These are phyloP conservation scores for Cosmopolites sordidus DNA, from an alignment of 2,888 invertebrate genomes.

Conservation along the genomic window DNA sequence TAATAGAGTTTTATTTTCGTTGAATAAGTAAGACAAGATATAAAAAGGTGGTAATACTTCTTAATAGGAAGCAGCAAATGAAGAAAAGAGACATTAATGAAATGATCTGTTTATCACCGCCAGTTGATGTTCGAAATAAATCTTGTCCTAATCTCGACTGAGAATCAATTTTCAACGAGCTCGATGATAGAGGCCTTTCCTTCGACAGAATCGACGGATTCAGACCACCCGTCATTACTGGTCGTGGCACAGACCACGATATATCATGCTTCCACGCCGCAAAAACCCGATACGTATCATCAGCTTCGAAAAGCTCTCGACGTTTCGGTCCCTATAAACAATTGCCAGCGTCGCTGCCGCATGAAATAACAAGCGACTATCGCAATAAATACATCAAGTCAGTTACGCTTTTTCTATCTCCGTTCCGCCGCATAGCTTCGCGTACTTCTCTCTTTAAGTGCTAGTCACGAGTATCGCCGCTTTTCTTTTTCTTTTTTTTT, in stretches of 20 bases:
- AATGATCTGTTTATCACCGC: not conserved
- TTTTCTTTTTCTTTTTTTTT: constrained; percentile 20
- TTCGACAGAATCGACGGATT: not conserved
- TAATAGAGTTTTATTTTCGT: too few species aligned
- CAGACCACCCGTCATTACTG: constrained; percentile 19
- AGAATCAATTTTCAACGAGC: not conserved
- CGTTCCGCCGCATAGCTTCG: constrained; percentile 19
- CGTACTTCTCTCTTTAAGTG: constrained; percentile 25
- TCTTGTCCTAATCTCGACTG: not conserved
- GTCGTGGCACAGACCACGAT: constrained; percentile 5
- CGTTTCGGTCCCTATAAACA: constrained; percentile 24
- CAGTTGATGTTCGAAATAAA: not conserved
- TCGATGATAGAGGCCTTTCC: not conserved
- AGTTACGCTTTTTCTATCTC: constrained; percentile 19
- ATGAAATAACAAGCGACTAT: constrained; percentile 28
- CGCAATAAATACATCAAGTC: constrained; percentile 28
- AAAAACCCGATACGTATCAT: constrained; percentile 20
- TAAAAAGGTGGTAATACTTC: too few species aligned
- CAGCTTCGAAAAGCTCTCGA: constrained; percentile 14
- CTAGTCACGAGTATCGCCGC: constrained; percentile 26
- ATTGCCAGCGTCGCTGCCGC: constrained; percentile 25
- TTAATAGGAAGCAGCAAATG: not conserved
- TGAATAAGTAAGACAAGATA: too few species aligned
- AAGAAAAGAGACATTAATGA: not conserved
- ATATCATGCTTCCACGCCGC: constrained; percentile 16